These are phyloP conservation scores for Anolis carolinensis DNA, from an alignment of 2,113 vertebrate genomes.

Conservation along the genomic window DNA sequence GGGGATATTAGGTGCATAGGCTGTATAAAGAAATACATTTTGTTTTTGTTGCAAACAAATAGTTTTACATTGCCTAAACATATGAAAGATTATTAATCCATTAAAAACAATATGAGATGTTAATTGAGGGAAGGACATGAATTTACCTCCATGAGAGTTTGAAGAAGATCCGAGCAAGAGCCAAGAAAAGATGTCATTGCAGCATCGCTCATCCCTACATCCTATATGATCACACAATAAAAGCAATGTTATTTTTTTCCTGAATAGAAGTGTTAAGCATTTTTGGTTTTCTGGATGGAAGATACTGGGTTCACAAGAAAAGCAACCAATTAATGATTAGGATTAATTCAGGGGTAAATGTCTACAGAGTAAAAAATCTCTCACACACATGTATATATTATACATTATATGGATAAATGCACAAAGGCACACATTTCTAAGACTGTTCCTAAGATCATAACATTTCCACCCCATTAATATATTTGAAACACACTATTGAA, in stretches of 20 bases:
- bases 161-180: constrained; percentile 90
- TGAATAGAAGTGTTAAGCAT: constrained; percentile 16
- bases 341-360: neutral
- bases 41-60: neutral
- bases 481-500: neutral
- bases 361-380: neutral
- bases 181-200: constrained; percentile 90
- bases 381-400: neutral
- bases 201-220: constrained; percentile 92
- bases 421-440: neutral
- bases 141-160: constrained; percentile 93
- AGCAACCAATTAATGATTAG: neutral
- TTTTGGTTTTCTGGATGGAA: constrained; percentile 2
- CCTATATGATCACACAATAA: constrained; percentile 74
- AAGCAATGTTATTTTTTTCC: too few species aligned
- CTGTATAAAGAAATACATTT: neutral
- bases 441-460: neutral
- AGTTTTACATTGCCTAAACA: neutral
- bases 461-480: neutral
- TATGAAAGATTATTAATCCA: neutral
- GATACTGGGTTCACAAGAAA: neutral
- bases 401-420: neutral
- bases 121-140: neutral
- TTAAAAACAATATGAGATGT: neutral
- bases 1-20: neutral